A percentile compares a stretch with the other conserved stretches of the same genome.
Evolutionary conservation across 2,888 invertebrate genomes (phyloP).

Genomic region (Girardia tigrina): DNA sequence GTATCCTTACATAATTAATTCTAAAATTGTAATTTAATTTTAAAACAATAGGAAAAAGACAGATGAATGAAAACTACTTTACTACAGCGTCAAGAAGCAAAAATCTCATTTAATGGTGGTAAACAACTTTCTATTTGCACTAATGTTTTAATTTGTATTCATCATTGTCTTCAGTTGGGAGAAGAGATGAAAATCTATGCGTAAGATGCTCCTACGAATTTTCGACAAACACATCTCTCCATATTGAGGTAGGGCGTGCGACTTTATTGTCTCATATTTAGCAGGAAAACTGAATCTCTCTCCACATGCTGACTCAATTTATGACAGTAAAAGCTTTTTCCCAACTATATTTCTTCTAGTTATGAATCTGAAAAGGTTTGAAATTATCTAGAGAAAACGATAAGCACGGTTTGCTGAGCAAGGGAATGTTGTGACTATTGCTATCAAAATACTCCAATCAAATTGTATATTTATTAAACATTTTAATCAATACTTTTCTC

Average conservation of each 20-base stretch:
- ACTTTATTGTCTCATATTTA: background rate
- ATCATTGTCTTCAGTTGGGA: background rate
- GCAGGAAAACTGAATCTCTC: background rate
- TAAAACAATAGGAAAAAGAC: background rate
- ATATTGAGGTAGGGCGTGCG: background rate
- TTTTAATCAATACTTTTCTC: slow-evolving; percentile 17
- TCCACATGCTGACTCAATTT: background rate
- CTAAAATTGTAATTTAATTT: background rate
- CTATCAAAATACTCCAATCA: slow-evolving; percentile 11
- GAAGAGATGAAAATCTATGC: background rate
- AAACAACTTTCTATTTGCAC: slow-evolving; percentile 20
- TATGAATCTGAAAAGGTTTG: slow-evolving; percentile 15
- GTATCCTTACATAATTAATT: too few relatives aligned
- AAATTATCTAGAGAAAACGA: background rate
- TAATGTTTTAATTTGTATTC: slow-evolving; percentile 1
- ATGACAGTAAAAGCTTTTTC: too few relatives aligned
- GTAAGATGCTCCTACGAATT: background rate
- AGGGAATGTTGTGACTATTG: background rate
- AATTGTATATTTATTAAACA: background rate
- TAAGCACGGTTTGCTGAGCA: slow-evolving; percentile 15
- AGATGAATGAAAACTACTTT: background rate
- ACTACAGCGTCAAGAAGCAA: background rate
- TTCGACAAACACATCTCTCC: background rate
- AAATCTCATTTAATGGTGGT: background rate
- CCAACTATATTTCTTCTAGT: background rate